Evolutionary conservation across 2,888 invertebrate species (phyloP).

Genomic region (Eudemis profundana): DNA sequence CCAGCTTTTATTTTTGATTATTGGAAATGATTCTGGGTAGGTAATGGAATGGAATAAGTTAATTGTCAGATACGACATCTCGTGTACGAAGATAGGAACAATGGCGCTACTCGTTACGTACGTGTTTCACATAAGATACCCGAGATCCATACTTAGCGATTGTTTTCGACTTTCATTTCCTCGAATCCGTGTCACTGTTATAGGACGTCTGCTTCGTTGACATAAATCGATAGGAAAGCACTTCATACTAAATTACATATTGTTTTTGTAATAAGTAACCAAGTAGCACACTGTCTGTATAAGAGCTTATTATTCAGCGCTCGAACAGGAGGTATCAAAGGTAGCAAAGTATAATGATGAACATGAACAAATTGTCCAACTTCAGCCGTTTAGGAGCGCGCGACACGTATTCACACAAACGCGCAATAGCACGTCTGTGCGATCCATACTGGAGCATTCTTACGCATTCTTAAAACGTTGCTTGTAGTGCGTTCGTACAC

Average conservation of each 20-base stretch:
- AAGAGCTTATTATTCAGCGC: too few species aligned
- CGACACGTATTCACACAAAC: too few species aligned
- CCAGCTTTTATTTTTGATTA: not conserved
- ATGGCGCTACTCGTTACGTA: conserved; percentile 19
- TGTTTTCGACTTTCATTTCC: conserved; percentile 43
- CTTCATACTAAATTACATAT: not conserved
- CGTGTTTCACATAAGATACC: conserved; percentile 31
- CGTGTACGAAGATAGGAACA: conserved; percentile 9
- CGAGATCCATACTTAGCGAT: conserved; percentile 37
- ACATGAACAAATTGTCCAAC: too few species aligned
- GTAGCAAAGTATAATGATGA: too few species aligned
- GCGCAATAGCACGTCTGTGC: too few species aligned
- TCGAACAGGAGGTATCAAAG: too few species aligned
- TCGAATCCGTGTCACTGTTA: conserved; percentile 42
- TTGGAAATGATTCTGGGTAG: not conserved
- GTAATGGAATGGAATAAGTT: not conserved
- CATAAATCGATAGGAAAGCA: conserved; percentile 7
- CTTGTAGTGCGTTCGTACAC: too few species aligned
- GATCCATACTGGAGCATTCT: too few species aligned
- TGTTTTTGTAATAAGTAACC: too few species aligned
- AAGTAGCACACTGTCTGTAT: too few species aligned
- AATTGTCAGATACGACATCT: not conserved
- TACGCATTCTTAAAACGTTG: too few species aligned
- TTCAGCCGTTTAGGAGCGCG: too few species aligned
- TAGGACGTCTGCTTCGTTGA: conserved; percentile 24